Conservation (phyloP, 2,113 vertebrate species). For the Brachyhypopomus gauderio region DNA sequence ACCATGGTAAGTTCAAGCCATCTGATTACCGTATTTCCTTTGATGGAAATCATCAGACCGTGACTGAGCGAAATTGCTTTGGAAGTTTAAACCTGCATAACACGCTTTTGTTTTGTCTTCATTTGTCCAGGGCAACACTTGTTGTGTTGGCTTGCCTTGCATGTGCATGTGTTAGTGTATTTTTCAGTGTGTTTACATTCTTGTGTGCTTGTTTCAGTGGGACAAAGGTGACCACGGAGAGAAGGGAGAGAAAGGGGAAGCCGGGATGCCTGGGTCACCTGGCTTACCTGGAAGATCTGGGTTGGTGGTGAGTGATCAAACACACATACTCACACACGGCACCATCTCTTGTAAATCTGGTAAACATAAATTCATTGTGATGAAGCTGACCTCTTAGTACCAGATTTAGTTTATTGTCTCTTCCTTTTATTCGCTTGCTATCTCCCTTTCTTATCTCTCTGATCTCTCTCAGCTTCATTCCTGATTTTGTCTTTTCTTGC, state of each 20-base stretch:
- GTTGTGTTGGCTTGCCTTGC: conserved; percentile 1
- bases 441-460: conserved; percentile 24
- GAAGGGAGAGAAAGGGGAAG: conserved; percentile 83
- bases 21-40: neutral
- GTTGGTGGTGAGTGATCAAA: conserved; percentile 75
- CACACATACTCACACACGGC: neutral
- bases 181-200: conserved; percentile 17
- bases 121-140: neutral
- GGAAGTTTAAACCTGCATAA: conserved; percentile 28
- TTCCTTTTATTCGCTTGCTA: neutral
- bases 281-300: conserved; percentile 83
- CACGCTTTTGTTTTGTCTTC: conserved; percentile 17
- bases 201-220: conserved; percentile 65
- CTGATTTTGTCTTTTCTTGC: conserved; percentile 17
- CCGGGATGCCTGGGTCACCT: conserved; percentile 72
- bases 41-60: conserved; percentile 10
- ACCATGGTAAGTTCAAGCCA: conserved; percentile 60
- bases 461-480: neutral
- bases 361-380: conserved; percentile 6
- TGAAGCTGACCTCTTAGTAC: conserved; percentile 13
- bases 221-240: conserved; percentile 71
- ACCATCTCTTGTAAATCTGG: conserved; percentile 14
- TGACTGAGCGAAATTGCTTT: conserved; percentile 26
- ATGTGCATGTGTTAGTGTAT: neutral
- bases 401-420: conserved; percentile 27